Evolutionary conservation across 2,113 vertebrate species (phyloP).

Genomic region (Nannospalax galili): DNA sequence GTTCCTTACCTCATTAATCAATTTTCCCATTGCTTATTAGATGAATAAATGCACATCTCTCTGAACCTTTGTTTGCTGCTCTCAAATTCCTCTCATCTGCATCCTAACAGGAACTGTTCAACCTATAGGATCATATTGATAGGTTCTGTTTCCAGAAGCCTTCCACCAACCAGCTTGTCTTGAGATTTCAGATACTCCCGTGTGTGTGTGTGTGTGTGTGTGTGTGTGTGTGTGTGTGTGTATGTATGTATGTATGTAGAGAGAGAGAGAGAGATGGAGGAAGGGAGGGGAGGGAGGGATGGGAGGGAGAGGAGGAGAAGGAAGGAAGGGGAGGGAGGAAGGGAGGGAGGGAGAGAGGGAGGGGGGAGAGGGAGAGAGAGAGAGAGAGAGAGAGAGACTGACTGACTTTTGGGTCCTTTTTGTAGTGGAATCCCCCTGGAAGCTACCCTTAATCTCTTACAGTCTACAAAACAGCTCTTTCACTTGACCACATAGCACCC

Average conservation of each 20-base stretch:
- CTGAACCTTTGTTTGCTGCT: neutral
- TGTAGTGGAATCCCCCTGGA: neutral
- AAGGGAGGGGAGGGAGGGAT: too few relatives aligned
- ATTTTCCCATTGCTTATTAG: neutral
- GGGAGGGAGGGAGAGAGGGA: too few relatives aligned
- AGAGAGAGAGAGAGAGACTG: too few relatives aligned
- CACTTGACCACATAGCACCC: neutral
- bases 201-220: too few relatives aligned
- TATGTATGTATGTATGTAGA: too few relatives aligned
- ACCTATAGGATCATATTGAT: too few relatives aligned
- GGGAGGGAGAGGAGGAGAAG: too few relatives aligned
- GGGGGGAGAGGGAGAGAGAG: too few relatives aligned
- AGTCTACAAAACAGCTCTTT: neutral
- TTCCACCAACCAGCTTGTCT: neutral
- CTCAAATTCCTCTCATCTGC: neutral
- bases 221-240: too few relatives aligned
- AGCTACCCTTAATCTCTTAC: neutral
- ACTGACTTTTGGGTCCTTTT: neutral
- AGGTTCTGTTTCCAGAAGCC: neutral
- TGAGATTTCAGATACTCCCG: neutral
- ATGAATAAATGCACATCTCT: neutral
- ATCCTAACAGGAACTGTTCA: neutral
- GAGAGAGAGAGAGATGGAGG: too few relatives aligned
- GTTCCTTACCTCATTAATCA: neutral
- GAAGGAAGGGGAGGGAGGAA: too few relatives aligned